Evolutionary conservation across 2,888 invertebrate species (phyloP).

Genomic region (Andrena fulva): DNA sequence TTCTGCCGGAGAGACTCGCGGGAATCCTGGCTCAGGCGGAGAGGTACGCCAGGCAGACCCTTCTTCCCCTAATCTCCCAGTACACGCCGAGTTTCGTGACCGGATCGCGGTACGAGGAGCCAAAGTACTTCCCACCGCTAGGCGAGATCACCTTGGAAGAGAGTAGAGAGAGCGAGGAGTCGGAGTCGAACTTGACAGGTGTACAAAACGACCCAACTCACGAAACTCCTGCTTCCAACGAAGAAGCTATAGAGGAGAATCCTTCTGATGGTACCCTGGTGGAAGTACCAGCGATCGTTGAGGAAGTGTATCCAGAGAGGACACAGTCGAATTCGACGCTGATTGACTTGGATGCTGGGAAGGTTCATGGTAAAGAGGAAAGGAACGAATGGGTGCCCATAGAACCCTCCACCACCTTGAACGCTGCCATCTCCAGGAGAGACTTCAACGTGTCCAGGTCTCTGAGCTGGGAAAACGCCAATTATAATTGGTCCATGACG

Average conservation of each 20-base stretch:
- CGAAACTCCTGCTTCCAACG: neutral
- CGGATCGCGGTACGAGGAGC: conserved; percentile 84
- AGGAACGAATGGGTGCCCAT: conserved; percentile 75
- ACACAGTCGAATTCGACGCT: neutral
- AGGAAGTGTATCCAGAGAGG: conserved; percentile 42
- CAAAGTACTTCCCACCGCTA: conserved; percentile 88
- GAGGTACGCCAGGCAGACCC: conserved; percentile 91
- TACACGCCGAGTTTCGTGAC: conserved; percentile 90
- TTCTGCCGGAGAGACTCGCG: conserved; percentile 91
- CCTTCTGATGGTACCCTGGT: neutral
- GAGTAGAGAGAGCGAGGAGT: neutral
- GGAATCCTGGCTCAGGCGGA: conserved; percentile 93
- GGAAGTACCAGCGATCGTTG: conserved; percentile 33
- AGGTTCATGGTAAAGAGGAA: neutral
- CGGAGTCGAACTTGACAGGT: neutral
- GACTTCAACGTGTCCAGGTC: conserved; percentile 58
- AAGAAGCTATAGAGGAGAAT: neutral
- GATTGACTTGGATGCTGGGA: neutral
- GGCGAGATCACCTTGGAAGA: conserved; percentile 73
- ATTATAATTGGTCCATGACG: conserved; percentile 68
- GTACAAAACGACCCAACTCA: neutral
- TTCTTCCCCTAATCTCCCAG: conserved; percentile 91
- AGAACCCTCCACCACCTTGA: neutral
- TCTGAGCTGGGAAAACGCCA: conserved; percentile 72
- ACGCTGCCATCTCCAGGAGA: conserved; percentile 12